Percentiles rank a stretch among this genome's conserved stretches.
These are phyloP conservation scores for Platygyra sinensis DNA, from an alignment of 64 coral and sea anemone species.

Conservation along the genomic window DNA sequence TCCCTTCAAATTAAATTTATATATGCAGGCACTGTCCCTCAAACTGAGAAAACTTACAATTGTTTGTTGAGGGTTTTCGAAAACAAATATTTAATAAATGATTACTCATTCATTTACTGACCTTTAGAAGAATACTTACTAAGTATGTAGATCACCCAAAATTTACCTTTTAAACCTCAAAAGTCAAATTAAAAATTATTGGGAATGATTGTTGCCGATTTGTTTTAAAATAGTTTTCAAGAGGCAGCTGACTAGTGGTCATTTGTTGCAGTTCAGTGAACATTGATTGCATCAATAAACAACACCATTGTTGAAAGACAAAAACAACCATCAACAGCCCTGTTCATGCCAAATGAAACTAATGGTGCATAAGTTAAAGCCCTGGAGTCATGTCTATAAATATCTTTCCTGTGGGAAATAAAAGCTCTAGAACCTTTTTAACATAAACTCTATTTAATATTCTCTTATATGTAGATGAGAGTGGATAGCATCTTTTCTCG, in stretches of 20 bases:
- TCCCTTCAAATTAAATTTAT: too few relatives aligned
- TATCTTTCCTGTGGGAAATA: slow-evolving; percentile 21
- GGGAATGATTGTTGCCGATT: background rate
- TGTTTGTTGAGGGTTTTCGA: too few relatives aligned
- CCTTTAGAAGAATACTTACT: too few relatives aligned
- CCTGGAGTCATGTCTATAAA: background rate
- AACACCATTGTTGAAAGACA: background rate
- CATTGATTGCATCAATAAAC: background rate
- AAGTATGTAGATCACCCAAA: too few relatives aligned
- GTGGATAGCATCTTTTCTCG: background rate
- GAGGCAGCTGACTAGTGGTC: background rate
- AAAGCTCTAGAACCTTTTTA: slow-evolving; percentile 7
- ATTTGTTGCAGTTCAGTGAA: slow-evolving; percentile 28
- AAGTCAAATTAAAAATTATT: too few relatives aligned
- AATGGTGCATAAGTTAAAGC: background rate
- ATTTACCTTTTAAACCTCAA: background rate
- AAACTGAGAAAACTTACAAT: too few relatives aligned
- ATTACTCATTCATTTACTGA: too few relatives aligned
- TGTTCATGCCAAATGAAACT: background rate
- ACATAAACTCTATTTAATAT: background rate
- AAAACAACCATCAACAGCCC: background rate
- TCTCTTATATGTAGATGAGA: background rate
- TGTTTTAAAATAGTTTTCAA: background rate
- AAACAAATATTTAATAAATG: too few relatives aligned
- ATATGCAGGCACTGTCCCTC: too few relatives aligned